Percentiles rank a stretch among this genome's conserved stretches.
These are phyloP conservation scores for Antechinus stuartii DNA, from an alignment of 2,113 vertebrate species.

Conservation along the genomic window DNA sequence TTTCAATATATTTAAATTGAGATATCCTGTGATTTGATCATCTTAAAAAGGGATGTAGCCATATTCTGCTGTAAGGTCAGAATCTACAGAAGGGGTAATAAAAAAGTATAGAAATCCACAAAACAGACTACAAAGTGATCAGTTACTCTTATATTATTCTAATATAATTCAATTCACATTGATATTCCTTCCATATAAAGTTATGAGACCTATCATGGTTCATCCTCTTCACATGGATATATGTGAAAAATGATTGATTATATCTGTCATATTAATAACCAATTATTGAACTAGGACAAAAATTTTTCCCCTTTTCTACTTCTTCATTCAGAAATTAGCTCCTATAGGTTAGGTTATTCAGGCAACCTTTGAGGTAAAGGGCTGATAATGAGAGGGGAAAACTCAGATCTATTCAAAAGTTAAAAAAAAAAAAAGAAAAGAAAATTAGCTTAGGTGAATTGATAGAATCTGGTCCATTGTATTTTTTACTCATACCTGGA, in stretches of 20 bases:
- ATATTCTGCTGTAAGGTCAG: background rate
- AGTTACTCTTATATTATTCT: background rate
- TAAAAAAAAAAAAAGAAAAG: background rate
- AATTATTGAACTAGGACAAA: background rate
- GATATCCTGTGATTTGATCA: background rate
- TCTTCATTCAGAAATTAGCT: background rate
- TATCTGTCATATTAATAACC: background rate
- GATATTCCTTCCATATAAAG: background rate
- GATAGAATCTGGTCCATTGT: background rate
- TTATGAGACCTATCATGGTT: background rate
- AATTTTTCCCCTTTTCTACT: background rate
- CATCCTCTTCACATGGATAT: background rate
- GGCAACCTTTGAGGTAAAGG: background rate
- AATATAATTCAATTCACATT: background rate
- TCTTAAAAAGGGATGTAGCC: background rate
- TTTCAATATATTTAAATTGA: background rate
- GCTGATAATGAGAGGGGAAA: background rate
- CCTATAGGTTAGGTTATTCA: background rate
- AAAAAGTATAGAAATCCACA: background rate
- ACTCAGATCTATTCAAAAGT: background rate
- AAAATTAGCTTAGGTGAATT: background rate
- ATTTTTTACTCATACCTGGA: background rate
- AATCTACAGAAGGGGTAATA: background rate
- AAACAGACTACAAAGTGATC: background rate
- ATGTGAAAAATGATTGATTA: background rate